These are phyloP conservation scores for Semibalanus balanoides DNA, from an alignment of 1,140 invertebrate species.

Conservation along the genomic window DNA sequence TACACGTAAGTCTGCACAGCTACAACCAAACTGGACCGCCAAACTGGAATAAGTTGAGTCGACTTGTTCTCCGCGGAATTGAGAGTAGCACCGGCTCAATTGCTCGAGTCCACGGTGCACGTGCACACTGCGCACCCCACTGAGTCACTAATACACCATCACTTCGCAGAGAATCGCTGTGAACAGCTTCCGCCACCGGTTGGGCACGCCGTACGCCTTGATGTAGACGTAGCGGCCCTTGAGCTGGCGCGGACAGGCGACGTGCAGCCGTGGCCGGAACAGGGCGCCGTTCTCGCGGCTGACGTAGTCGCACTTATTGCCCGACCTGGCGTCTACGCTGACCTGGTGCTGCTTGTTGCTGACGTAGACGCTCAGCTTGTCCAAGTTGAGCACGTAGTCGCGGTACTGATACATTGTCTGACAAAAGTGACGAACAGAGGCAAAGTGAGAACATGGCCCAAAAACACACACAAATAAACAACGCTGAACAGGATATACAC, in stretches of 20 bases:
- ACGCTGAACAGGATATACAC: no score
- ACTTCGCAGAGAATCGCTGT: slow-evolving; percentile 42
- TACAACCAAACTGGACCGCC: no score
- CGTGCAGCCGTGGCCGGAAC: slow-evolving; percentile 33
- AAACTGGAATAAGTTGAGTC: no score
- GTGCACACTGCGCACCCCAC: no score
- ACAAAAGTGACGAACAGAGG: background rate
- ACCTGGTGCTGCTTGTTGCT: slow-evolving; percentile 32
- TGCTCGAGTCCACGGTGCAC: no score
- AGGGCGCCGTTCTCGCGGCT: slow-evolving; percentile 38
- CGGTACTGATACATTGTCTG: slow-evolving; percentile 32
- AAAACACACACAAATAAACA: background rate
- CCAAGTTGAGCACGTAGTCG: slow-evolving; percentile 39
- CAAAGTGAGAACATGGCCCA: background rate
- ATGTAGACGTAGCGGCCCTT: slow-evolving; percentile 40
- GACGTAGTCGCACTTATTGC: slow-evolving; percentile 36
- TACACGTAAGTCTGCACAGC: no score
- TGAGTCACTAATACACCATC: slow-evolving; percentile 31
- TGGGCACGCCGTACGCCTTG: slow-evolving; percentile 37
- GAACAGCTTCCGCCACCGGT: slow-evolving; percentile 37
- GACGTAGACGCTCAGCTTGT: slow-evolving; percentile 38
- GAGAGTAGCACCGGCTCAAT: no score
- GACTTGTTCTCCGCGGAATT: no score
- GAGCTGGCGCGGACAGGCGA: slow-evolving; percentile 34
- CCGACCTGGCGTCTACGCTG: slow-evolving; percentile 21